Base-by-base conservation (phyloP, 92 coral and sea anemone species). In the Muricea muricata region DNA sequence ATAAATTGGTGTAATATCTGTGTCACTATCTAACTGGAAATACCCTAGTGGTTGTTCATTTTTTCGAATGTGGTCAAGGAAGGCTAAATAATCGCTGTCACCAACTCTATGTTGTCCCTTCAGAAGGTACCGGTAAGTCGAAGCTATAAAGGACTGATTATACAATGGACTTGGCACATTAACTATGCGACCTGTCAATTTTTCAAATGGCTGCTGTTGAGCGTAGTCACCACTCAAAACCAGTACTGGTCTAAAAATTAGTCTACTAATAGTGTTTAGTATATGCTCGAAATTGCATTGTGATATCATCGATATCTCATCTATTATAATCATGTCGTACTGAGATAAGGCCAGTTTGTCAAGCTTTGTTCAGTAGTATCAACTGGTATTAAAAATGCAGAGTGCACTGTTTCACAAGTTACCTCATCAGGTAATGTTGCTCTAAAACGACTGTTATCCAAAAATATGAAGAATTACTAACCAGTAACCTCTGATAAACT, bases 181-280 rank as follows among this genome's bases (percentile, higher is more conserved):
- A 8, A 37, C 17, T 13, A 7, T 37, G 12, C 76, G 50, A 3
- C 20, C 20, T 14, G 15, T 17, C 1, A 14, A 6, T 14, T 70
- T 70, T 0, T n/a, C 3, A 26, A 70, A 70, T 10, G 76, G 76
- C 25, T 70, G 76, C 48, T 70, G 76, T 32, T 70, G 76, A 2
- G 24, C 29, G 18, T 10, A 13, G 30, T 70, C 76, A 11, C 76
- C 76, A 70, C 50, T 35, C 2, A 70, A 2, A 5, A 70, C 18
- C 3, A 70, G 29, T 2, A 70, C 50, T n/a, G 76, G 76, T 0
- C 76, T 11, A 26, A 37, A 37, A 2, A 30, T 7, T 5, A 23
- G 39, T 3, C 9, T 29, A 9, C 9, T 37, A 4, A 37, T 4
- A 4, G 42, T 37, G 42, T 37, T 9, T 9, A 37, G 9, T 37